Evolutionary conservation across 2,888 invertebrate genomes (phyloP).

Genomic region (Frankliniella intonsa): DNA sequence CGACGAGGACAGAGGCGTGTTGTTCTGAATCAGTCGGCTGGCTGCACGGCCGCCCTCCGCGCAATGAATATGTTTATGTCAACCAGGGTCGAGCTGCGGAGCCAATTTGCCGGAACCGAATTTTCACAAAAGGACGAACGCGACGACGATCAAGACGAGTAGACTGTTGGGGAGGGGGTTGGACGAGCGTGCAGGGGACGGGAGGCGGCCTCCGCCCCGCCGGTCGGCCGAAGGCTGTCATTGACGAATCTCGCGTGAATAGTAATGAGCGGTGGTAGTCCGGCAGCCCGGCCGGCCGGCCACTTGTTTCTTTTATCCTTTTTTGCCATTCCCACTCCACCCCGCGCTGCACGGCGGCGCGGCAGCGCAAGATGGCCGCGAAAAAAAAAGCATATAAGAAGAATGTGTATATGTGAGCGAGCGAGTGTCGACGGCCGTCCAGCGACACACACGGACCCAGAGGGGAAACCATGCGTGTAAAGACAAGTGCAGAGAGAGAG

Average conservation of each 20-base stretch:
- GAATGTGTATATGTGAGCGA: no score
- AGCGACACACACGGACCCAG: no score
- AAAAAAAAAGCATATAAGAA: no score
- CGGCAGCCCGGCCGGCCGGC: neutral
- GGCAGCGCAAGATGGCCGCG: conserved; percentile 1
- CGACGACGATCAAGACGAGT: neutral
- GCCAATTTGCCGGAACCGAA: conserved; percentile 14
- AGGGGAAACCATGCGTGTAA: no score
- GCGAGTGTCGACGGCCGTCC: no score
- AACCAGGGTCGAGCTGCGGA: neutral
- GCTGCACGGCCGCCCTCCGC: neutral
- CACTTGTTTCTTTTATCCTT: neutral
- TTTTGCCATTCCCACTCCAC: neutral
- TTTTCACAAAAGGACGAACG: conserved; percentile 7
- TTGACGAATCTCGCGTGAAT: conserved; percentile 20
- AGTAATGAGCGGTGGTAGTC: neutral
- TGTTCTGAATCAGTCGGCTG: no score
- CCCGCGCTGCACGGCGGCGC: neutral
- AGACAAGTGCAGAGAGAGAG: no score
- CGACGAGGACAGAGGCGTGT: no score
- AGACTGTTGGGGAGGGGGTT: neutral
- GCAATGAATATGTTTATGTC: conserved; percentile 12
- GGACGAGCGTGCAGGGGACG: neutral
- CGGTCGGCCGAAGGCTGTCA: neutral
- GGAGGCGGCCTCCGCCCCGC: no score